Base-by-base conservation (phyloP, 2,888 invertebrate species). In the Lumbricus terrestris region DNA sequence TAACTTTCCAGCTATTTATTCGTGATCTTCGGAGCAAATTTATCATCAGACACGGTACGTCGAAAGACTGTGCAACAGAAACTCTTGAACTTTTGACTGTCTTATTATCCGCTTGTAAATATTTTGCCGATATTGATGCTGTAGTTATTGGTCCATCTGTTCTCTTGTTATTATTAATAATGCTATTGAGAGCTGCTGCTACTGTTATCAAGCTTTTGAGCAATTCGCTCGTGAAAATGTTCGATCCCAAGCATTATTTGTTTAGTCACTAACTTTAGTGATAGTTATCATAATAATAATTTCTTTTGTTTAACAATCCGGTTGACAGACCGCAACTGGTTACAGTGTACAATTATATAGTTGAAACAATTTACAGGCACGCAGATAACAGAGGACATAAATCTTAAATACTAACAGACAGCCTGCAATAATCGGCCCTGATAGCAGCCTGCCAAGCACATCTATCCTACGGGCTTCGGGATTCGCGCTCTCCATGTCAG, bases 81-180 rank as follows among this genome's bases (percentile, higher is more conserved):
- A 69, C n/a, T 69, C 69, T 69, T 69, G 69, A 69, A 69, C 69
- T 69, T 69, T 69, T 69, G 69, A 69, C 69, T n/a, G 69, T 69
- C 69, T 69, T 69, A n/a, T n/a, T 69, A 69, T 69, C 11, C n/a
- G 69, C 69, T 69, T 69, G 69, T 69, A 69, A 69, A 69, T 69
- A 69, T 69, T 69, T 69, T 69, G n/a, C 29, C n/a, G 29, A n/a
- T 69, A 69, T 69, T n/a, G 11, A n/a, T 69, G 8, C n/a, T 69
- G n/a, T n/a, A 69, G n/a, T 69, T 69, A 69, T 69, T 69, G 23
- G 29, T 29, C 69, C 69, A n/a, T 69, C 16, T 69, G 69, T 69
- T 69, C n/a, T 69, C 6, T 69, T 69, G n/a, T n/a, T 29, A 69
- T 69, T 29, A 69, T n/a, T 69, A 69, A 16, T 69, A n/a, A n/a